phyloP scores from a whole-genome alignment of 2,113 vertebrate species.

The Hyperopisus bebe region DNA sequence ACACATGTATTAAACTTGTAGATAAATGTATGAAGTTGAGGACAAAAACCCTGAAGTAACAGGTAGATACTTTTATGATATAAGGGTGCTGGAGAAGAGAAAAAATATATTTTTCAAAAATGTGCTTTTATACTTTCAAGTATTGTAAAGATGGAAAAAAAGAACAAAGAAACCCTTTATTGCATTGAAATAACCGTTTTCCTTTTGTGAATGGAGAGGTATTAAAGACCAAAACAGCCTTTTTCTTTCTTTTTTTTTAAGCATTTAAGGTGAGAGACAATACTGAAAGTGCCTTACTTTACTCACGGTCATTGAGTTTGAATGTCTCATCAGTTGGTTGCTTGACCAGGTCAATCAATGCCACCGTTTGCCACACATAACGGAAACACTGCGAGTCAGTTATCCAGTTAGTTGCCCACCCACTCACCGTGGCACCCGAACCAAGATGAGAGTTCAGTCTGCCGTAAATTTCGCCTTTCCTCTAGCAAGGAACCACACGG shows the following conservation, averaged over 20 bases:
- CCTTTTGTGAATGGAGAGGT: conserved; percentile 18
- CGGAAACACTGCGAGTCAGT: conserved; percentile 57
- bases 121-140: conserved; percentile 87
- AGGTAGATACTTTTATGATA: conserved; percentile 84
- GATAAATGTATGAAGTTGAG: conserved; percentile 80
- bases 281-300: conserved; percentile 88
- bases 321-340: conserved; percentile 70
- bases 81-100: conserved; percentile 84
- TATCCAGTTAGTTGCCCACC: conserved; percentile 58
- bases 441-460: background rate
- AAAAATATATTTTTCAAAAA: conserved; percentile 83
- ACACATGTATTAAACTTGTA: conserved; percentile 89
- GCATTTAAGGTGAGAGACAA: conserved; percentile 76
- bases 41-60: conserved; percentile 67
- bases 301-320: conserved; percentile 76
- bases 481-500: background rate
- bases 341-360: conserved; percentile 63
- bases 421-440: conserved; percentile 46
- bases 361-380: conserved; percentile 60
- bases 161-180: conserved; percentile 86
- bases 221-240: conserved; percentile 34
- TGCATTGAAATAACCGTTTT: conserved; percentile 68
- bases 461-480: background rate
- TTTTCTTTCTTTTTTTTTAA: conserved; percentile 72
- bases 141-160: conserved; percentile 71